Conservation (phyloP, 2,113 vertebrate genomes). For the Siphamia tubifer region DNA sequence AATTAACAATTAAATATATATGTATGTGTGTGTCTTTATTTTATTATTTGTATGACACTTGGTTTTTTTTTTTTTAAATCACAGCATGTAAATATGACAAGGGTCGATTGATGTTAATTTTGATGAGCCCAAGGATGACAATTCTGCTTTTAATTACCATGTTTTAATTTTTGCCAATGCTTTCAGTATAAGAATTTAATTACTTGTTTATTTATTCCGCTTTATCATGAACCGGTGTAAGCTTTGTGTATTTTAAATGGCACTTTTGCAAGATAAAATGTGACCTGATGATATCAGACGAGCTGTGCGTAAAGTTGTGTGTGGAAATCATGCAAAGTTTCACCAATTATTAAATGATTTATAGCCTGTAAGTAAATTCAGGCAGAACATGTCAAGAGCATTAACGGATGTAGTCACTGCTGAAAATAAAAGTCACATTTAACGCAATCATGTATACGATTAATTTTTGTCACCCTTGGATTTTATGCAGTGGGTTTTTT, state of each 20-base stretch:
- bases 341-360: conserved; percentile 40
- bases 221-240: neutral
- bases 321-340: conserved; percentile 39
- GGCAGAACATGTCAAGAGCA: neutral
- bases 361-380: neutral
- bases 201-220: neutral
- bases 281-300: neutral
- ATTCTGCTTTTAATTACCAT: neutral
- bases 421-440: conserved; percentile 49
- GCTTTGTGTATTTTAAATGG: neutral
- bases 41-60: too few species aligned
- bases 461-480: neutral
- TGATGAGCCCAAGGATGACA: neutral
- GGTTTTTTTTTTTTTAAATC: too few species aligned
- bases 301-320: neutral
- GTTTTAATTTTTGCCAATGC: neutral
- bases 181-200: neutral
- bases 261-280: neutral
- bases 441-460: neutral
- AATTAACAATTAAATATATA: too few species aligned
- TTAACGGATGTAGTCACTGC: conserved; percentile 18
- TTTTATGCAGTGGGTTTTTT: neutral
- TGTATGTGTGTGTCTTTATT: too few species aligned
- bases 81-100: too few species aligned
- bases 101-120: too few species aligned